Conservation (phyloP, 2,113 vertebrate genomes). For the Rhynchomys soricoides region DNA sequence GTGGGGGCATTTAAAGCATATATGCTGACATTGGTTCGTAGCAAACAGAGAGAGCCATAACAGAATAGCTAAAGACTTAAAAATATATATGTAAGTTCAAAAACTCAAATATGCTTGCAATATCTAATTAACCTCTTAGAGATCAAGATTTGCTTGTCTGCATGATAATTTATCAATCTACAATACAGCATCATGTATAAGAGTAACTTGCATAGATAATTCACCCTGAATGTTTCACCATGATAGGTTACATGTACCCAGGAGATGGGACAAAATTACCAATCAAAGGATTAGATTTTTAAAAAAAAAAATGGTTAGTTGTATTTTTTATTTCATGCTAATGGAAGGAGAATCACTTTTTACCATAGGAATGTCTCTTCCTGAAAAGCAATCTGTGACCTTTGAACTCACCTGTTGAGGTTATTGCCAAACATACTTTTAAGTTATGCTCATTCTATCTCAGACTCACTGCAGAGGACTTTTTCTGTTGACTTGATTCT, state of each 20-base stretch:
- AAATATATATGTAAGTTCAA: neutral
- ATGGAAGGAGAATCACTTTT: constrained; percentile 18
- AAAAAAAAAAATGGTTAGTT: constrained; percentile 10
- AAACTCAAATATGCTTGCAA: neutral
- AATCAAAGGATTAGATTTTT: neutral
- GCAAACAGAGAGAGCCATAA: neutral
- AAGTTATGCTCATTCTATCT: constrained; percentile 3
- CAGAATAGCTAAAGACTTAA: neutral
- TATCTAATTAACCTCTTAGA: neutral
- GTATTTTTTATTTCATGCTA: constrained; percentile 12
- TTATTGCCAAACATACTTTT: neutral
- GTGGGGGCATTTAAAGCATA: neutral
- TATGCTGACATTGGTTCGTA: constrained; percentile 22
- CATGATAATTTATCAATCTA: constrained; percentile 29
- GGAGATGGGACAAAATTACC: constrained; percentile 26
- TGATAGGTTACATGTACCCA: neutral
- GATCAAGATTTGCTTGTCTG: neutral
- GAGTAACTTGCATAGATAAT: neutral
- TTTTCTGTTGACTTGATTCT: constrained; percentile 31
- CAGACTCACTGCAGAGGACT: neutral
- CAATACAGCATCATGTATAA: constrained; percentile 15
- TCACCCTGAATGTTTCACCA: neutral
- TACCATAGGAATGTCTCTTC: neutral
- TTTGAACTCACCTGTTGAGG: constrained; percentile 40
- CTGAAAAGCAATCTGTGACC: constrained; percentile 8